Conservation (phyloP, 2,888 invertebrate genomes). For the Barypeithes pellucidus region DNA sequence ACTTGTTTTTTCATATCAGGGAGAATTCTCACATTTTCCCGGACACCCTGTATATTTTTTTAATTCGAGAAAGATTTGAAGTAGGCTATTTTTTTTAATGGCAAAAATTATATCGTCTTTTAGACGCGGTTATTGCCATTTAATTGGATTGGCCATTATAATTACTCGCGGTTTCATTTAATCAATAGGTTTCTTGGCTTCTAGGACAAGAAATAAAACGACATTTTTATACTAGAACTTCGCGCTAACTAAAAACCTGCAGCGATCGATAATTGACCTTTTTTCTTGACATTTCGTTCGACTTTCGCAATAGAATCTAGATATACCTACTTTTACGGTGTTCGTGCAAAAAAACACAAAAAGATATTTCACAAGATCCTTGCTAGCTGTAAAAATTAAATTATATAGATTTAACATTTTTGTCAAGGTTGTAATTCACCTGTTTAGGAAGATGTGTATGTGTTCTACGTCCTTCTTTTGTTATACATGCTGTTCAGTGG, state of each 20-base stretch:
- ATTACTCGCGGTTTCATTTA: background rate
- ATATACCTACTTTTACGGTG: constrained; percentile 6
- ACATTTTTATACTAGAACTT: background rate
- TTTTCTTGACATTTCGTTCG: constrained; percentile 22
- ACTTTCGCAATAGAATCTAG: constrained; percentile 12
- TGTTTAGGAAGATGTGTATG: constrained; percentile 40
- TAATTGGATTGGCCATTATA: background rate
- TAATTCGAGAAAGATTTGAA: no score
- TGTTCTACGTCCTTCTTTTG: constrained; percentile 27
- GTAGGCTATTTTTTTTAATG: no score
- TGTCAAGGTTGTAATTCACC: constrained; percentile 39
- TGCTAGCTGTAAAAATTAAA: constrained; percentile 6
- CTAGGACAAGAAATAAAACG: constrained; percentile 8
- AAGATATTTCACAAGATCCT: constrained; percentile 7
- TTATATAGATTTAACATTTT: constrained; percentile 27
- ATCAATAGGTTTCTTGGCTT: constrained; percentile 5
- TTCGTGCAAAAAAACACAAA: constrained; percentile 4
- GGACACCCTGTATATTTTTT: no score
- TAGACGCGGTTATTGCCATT: no score
- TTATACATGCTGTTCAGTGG: background rate
- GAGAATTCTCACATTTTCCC: no score
- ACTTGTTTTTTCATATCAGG: no score
- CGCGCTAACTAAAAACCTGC: background rate
- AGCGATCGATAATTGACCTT: constrained; percentile 21
- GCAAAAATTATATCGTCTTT: no score